Evolutionary conservation across 2,888 invertebrate species (phyloP), one percentile per base, ranked within the genome.

Genomic region (Tortrix viridana): DNA sequence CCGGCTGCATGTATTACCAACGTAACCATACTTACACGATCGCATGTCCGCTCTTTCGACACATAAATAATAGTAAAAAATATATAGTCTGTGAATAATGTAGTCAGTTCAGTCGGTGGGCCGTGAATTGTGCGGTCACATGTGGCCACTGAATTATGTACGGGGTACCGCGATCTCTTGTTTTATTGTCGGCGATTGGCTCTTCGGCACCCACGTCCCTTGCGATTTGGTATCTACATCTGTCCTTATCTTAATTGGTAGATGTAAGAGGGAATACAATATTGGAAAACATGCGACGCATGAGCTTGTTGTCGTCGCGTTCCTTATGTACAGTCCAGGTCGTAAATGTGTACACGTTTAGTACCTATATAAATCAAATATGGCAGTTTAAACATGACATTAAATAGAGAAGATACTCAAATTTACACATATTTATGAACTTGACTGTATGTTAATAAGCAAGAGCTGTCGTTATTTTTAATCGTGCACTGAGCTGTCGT

Each of bases 91-190:
- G 49, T 63, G 58, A 63, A 63, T 63, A 58, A 63, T 63, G 60
- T 68, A 75, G 72, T 67, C 71, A 72, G 71, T 32, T 32, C 67
- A 75, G 72, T 71, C 65, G 68, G 70, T 70, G 72, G 75, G 70
- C 71, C 68, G 74, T 76, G 81, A 80, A 82, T 81, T 79, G 81
- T 79, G 80, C 77, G 84, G 85, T 76, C 88, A 86, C 85, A 88
- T 86, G 83, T 85, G 89, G 71, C 76, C 76, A 69, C 73, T 90
- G 88, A 88, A 89, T 90, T 88, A 89, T 86, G 84, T 78, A 89
- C 38, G 41, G 38, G 52, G 41, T 82, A 84, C 77, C 79, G 74
- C 82, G 80, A 83, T 84, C 81, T 84, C 74, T 77, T 81, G 79
- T 82, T 86, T 87, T 87, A 87, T 84, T 80, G 81, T 79, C 78